Base-by-base conservation (phyloP, 1,140 invertebrate species). In the Polypedilum pembai region DNA sequence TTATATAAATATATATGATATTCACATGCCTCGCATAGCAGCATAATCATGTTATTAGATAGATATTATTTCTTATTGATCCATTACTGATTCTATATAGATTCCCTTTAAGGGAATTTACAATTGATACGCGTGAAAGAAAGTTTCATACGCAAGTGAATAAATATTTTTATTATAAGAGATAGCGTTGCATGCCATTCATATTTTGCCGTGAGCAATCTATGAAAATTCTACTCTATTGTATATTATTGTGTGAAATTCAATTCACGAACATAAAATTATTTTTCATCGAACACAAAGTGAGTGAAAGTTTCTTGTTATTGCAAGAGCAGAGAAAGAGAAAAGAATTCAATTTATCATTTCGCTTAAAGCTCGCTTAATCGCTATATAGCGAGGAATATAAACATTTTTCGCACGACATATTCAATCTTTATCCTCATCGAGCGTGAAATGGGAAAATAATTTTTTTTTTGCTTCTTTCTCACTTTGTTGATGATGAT, bases 371-470 rank as follows among this genome's bases (percentile, higher is more conserved):
- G 45, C 45, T 56, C 45, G 12, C 45, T 56, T 56, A 56, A 56
- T 56, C 45, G 45, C 45, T 56, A 56, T n/a, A 56, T n/a, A 56
- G 24, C 24, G 24, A 33, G 24, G 45, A 56, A 56, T 56, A 56
- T 56, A 56, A 56, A 56, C 45, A 56, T 56, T 56, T 56, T 56
- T 56, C 45, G 45, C 45, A 56, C 45, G 45, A 56, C 45, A 56
- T 56, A 56, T 56, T 56, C 45, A 56, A 56, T 56, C 45, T 56
- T 56, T 56, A 56, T 56, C 45, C n/a, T 56, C 45, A 56, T 56
- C 45, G 45, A 56, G 45, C 45, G 12, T 56, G 45, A 56, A 56
- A 56, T 56, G 45, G 45, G 45, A 56, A 56, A 56, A 56, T 56
- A 56, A 56, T 56, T 56, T 56, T n/a, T 56, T 56, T 56, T 56